Percentiles rank a stretch among this genome's conserved stretches.
These are phyloP conservation scores for Bombus superbus DNA, from an alignment of 1,140 invertebrate genomes.

Conservation along the genomic window DNA sequence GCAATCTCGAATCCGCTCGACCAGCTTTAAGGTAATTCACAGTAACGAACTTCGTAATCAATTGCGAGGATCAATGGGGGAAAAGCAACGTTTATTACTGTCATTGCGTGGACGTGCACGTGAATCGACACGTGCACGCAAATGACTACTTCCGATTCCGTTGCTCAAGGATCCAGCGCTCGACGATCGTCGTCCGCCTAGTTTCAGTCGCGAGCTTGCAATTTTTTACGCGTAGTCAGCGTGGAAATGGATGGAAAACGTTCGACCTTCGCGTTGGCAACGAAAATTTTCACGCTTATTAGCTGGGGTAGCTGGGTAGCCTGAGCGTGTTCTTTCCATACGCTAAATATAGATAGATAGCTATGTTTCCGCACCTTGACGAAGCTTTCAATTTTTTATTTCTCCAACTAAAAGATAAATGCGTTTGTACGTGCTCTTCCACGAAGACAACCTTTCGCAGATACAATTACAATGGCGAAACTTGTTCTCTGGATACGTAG, in stretches of 20 bases:
- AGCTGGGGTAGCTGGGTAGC: rapidly evolving
- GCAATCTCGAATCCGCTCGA: not conserved
- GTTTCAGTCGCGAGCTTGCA: not conserved
- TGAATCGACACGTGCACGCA: not conserved
- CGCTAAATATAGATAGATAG: not conserved
- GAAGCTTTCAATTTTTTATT: not conserved
- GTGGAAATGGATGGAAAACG: not conserved
- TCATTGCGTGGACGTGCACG: not conserved
- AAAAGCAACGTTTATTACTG: not conserved
- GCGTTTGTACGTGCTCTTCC: too few species aligned
- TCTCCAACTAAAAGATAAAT: not conserved
- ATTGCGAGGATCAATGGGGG: not conserved
- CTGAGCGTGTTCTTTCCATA: not conserved
- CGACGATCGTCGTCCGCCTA: not conserved
- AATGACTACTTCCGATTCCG: not conserved
- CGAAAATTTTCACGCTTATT: not conserved
- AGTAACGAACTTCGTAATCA: not conserved
- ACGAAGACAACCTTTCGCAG: too few species aligned
- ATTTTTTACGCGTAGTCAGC: not conserved
- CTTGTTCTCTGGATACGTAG: too few species aligned
- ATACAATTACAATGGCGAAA: too few species aligned
- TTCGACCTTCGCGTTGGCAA: not conserved
- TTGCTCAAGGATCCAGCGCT: not conserved
- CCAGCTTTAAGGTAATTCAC: too few species aligned
- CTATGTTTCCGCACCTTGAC: too few species aligned